Base-by-base conservation (phyloP, 2,888 invertebrate genomes). In the Papilio demoleus region DNA sequence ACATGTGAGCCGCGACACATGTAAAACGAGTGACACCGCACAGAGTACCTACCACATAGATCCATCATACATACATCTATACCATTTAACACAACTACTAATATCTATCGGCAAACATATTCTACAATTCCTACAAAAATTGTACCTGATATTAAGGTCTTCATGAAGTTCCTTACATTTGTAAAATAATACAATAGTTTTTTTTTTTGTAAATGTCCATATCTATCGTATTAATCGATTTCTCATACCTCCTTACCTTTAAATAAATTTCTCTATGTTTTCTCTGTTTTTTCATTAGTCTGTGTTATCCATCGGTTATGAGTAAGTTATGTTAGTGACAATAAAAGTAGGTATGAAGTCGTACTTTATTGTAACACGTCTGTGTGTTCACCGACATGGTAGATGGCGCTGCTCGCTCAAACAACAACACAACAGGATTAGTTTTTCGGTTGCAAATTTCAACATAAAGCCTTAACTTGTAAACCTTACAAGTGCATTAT, bases 1-100 rank as follows among this genome's bases (percentile, higher is more conserved):
- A 75, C 65, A 70, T 74, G 74, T 71, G 72, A 70, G 68, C 61
- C 56, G 69, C 70, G 61, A 71, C 68, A 67, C 19, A 72, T 76
- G 73, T 74, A 73, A 70, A 71, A 63, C 67, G 67, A 61, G 70
- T 69, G 69, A 70, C 63, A 36, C 50, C 6, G 68, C 70, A 70
- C 71, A 63, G 63, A 5, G 19, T 22, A 63, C 17, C 36, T 63
- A 17, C 19, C 14, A n/a, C 17, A 45, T 27, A 61, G n/a, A 60
- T 47, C 1, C 22, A 6, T 0, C 19, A 31, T 31, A 31, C n/a
- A n/a, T n/a, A n/a, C n/a, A n/a, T n/a, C n/a, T n/a, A n/a, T n/a
- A n/a, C n/a, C n/a, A n/a, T n/a, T n/a, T n/a, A n/a, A n/a, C n/a
- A n/a, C n/a, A n/a, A n/a, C n/a, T n/a, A n/a, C n/a, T n/a, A n/a